Conservation (phyloP, 2,888 invertebrate genomes). For the Chalcis sispes region DNA sequence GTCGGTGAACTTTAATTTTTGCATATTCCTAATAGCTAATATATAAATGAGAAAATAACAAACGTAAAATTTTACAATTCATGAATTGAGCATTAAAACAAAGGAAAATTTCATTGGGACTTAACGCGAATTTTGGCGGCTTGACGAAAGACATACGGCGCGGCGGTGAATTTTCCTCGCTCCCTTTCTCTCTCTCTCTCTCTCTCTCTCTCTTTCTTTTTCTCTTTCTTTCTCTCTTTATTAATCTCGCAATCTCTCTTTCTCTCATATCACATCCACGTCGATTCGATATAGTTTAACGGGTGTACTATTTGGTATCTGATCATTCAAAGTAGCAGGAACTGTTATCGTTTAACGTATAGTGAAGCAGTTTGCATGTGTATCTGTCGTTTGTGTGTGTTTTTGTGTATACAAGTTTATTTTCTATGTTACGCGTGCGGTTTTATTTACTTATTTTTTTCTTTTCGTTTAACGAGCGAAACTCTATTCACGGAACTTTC, state of each 20-base stretch:
- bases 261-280: slow-evolving; percentile 25
- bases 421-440: no score
- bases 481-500: slow-evolving; percentile 4
- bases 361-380: slow-evolving; percentile 33
- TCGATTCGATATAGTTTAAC: slow-evolving; percentile 37
- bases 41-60: slow-evolving; percentile 30
- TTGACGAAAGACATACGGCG: slow-evolving; percentile 14
- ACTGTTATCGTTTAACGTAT: slow-evolving; percentile 39
- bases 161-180: background rate
- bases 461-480: slow-evolving; percentile 15
- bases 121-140: slow-evolving; percentile 26
- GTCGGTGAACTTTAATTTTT: slow-evolving; percentile 16
- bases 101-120: slow-evolving; percentile 40
- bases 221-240: slow-evolving; percentile 14
- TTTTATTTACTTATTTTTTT: no score
- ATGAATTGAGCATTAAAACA: slow-evolving; percentile 16
- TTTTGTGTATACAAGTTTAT: no score
- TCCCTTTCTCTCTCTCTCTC: slow-evolving; percentile 9
- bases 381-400: no score
- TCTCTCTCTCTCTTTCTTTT: background rate
- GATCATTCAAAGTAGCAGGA: slow-evolving; percentile 49
- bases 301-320: slow-evolving; percentile 51
- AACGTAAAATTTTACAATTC: slow-evolving; percentile 36
- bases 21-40: background rate
- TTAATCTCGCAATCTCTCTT: background rate